Evolutionary conservation across 2,888 invertebrate species (phyloP), one percentile per base, ranked within the genome.

Genomic region (Drosophila neonasuta): DNA sequence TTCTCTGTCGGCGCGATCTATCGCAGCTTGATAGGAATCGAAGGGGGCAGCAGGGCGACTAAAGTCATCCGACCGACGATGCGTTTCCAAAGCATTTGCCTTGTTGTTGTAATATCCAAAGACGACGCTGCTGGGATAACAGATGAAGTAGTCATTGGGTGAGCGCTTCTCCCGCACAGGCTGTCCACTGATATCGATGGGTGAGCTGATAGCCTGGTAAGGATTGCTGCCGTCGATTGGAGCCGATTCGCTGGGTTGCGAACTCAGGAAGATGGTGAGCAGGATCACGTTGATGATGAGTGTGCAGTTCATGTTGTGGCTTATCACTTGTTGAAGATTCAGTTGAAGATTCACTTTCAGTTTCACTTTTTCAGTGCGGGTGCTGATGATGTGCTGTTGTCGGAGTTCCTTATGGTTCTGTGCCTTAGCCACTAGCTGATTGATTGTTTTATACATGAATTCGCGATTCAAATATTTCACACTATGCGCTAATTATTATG

Each of bases 111-210:
- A 24, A 24, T 24, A 71, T 17, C 58, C 68, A n/a, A 84, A 86
- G 29, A 81, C 81, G 0, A 55, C 85, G 24, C 74, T 79, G 68
- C 85, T 81, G 20, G 81, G 85, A 65, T 81, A 81, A 8, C 81
- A 81, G 41, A 81, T 86, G 50, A 60, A 81, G 52, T 74, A 67
- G 44, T 81, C 81, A 9, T 57, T 10, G 2, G 30, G 30, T 29
- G 65, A 55, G 1, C 87, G 81, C 24, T 68, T 82, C 42, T 54
- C 45, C 0, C 80, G 56, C 52, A 81, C 80, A 1, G 67, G 62
- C 20, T 85, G 69, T 0, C 81, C 81, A 10, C 63, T 86, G 7
- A 81, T 55, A 24, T 81, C 81, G 3, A 52, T 51, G 24, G 50
- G 10, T 9, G 81, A 81, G 30, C 48, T 44, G 36, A 85, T 6